Conservation (phyloP, 2,797 vertebrate genomes). For the Gymnothorax reevesii region DNA sequence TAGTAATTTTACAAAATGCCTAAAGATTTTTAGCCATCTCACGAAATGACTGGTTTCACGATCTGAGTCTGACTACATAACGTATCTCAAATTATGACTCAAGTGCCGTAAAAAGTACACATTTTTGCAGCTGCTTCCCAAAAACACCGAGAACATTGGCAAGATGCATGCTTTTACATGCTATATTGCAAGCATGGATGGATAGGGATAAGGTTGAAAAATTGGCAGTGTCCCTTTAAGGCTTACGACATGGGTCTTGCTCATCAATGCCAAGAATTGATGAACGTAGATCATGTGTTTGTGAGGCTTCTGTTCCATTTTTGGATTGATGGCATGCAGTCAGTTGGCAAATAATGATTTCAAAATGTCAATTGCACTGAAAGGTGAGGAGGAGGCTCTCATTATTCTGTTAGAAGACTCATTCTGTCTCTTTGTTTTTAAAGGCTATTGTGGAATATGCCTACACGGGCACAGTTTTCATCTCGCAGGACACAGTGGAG, state of each 20-base stretch:
- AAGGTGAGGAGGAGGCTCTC: background rate
- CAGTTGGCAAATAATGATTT: background rate
- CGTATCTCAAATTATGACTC: too few relatives aligned
- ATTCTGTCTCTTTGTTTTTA: slow-evolving; percentile 19
- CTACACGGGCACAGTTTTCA: slow-evolving; percentile 95
- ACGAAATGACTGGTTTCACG: too few relatives aligned
- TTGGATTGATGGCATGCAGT: background rate
- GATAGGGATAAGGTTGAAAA: too few relatives aligned
- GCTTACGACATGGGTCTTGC: background rate
- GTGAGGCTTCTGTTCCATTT: background rate
- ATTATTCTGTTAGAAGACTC: background rate
- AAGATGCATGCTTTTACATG: too few relatives aligned
- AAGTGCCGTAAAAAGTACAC: too few relatives aligned
- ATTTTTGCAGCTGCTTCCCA: too few relatives aligned
- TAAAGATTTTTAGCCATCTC: too few relatives aligned
- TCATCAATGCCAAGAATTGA: background rate
- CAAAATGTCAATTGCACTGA: background rate
- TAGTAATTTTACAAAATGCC: too few relatives aligned
- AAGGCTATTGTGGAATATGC: slow-evolving; percentile 97
- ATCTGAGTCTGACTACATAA: too few relatives aligned
- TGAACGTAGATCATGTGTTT: background rate
- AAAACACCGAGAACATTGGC: too few relatives aligned
- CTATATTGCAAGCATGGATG: too few relatives aligned
- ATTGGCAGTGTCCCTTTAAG: background rate
- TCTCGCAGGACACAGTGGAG: slow-evolving; percentile 97